phyloP scores from a whole-genome alignment of 2,797 vertebrate species.

The Pantherophis alleghaniensis region DNA sequence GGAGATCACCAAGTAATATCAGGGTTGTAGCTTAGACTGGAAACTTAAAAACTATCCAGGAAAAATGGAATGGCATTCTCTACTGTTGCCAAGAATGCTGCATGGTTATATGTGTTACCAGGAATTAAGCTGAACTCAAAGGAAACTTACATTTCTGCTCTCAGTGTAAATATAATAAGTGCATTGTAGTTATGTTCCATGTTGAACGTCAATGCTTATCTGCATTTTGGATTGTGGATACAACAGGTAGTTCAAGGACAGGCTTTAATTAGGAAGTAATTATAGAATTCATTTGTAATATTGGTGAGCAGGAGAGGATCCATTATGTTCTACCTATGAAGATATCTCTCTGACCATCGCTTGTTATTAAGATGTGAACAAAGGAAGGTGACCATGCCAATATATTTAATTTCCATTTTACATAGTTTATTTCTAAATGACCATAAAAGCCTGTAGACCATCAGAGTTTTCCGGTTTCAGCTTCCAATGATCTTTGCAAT shows the following conservation, averaged over 20 bases:
- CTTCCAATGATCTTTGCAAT: background rate
- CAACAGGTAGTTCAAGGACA: background rate
- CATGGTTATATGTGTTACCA: background rate
- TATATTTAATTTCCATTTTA: background rate
- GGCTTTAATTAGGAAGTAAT: background rate
- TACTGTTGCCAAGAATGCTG: background rate
- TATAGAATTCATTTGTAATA: background rate
- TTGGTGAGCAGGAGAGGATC: background rate
- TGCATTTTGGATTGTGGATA: background rate
- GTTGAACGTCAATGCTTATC: background rate
- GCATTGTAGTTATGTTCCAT: background rate
- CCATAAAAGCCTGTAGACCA: background rate
- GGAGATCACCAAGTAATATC: background rate
- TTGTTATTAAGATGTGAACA: background rate
- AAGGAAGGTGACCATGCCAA: background rate
- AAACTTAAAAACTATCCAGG: background rate
- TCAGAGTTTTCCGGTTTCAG: background rate
- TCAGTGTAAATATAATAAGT: background rate
- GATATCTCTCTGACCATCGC: background rate
- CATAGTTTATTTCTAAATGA: background rate
- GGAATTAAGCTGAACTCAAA: background rate
- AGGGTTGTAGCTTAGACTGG: background rate
- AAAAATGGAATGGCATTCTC: background rate
- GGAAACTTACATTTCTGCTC: background rate
- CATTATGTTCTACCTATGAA: background rate